Evolutionary conservation across 2,113 vertebrate species (phyloP).

Genomic region (Heterochromis multidens): DNA sequence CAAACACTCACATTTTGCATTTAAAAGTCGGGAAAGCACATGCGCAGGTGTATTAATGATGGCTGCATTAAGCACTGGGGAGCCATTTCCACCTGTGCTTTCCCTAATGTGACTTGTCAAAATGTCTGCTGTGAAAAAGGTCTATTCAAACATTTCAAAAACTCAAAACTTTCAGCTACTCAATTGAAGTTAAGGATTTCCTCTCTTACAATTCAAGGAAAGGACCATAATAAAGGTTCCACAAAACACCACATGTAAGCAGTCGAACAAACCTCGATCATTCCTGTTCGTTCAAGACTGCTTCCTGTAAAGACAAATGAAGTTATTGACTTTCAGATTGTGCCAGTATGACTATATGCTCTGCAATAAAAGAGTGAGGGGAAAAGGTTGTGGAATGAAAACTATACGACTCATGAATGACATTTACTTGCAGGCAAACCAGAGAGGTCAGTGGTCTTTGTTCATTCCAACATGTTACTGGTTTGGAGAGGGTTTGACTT

Average conservation of each 20-base stretch:
- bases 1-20: too few species aligned
- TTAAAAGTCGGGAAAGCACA: neutral
- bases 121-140: neutral
- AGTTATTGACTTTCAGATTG: too few species aligned
- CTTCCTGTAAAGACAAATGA: neutral
- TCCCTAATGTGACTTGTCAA: neutral
- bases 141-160: neutral
- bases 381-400: neutral
- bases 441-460: rapidly evolving
- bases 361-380: too few species aligned
- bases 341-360: neutral
- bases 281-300: neutral
- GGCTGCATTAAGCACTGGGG: rapidly evolving
- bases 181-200: neutral
- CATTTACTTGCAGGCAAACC: neutral
- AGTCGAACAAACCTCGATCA: neutral
- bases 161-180: neutral
- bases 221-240: neutral
- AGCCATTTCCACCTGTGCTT: neutral
- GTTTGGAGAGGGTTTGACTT: neutral
- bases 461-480: neutral
- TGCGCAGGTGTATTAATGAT: neutral
- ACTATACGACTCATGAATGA: neutral
- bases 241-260: neutral
- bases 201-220: too few species aligned